Evolutionary conservation across 2,888 invertebrate species (phyloP).

Genomic region (Papilio elwesi): DNA sequence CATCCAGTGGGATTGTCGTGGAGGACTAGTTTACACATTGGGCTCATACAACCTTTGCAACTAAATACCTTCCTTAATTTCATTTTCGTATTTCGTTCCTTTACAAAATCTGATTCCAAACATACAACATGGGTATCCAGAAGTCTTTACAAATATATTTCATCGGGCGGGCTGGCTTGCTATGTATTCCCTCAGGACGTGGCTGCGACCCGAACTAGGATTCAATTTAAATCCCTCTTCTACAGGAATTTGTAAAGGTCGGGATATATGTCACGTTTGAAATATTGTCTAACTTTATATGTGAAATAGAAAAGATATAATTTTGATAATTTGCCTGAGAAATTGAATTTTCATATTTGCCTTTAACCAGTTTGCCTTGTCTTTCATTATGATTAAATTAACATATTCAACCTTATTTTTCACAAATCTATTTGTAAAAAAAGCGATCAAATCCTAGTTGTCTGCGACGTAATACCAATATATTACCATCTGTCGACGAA

Average conservation of each 20-base stretch:
- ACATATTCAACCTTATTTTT: neutral
- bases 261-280: conserved; percentile 9
- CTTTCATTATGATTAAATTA: no score
- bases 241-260: conserved; percentile 17
- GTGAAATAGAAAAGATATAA: neutral
- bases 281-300: neutral
- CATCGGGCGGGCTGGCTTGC: conserved; percentile 1
- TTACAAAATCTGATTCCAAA: conserved; percentile 1
- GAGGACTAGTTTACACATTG: no score
- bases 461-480: neutral
- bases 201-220: conserved; percentile 15
- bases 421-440: neutral
- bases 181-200: conserved; percentile 18
- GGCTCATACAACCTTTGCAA: no score
- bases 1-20: no score
- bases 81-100: conserved; percentile 7
- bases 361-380: no score
- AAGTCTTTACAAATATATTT: conserved; percentile 25
- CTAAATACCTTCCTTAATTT: neutral
- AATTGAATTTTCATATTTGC: no score
- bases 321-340: no score
- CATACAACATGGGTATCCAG: conserved; percentile 15
- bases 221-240: conserved; percentile 35
- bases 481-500: conserved; percentile 7
- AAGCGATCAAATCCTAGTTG: neutral